A percentile compares a stretch with the other conserved stretches of the same genome.
These are phyloP conservation scores for Aethina tumida DNA, from an alignment of 1,140 invertebrate species.

Conservation along the genomic window DNA sequence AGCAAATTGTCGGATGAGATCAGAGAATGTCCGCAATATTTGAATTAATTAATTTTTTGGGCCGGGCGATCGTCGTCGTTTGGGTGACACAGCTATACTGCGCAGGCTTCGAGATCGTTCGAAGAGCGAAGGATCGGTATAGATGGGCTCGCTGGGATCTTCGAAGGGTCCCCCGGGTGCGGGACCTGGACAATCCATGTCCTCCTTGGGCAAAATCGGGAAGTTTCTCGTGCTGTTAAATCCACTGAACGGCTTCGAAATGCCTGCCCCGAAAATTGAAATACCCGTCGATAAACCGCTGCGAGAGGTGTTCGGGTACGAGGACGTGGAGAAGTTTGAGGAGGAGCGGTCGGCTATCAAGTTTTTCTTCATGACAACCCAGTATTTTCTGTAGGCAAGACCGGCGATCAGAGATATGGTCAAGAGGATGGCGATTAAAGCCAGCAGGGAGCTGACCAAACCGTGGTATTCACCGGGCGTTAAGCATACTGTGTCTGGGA, in stretches of 20 bases:
- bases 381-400: slow-evolving; percentile 60
- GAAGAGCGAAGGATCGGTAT: slow-evolving; percentile 84
- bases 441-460: slow-evolving; percentile 58
- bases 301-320: slow-evolving; percentile 28
- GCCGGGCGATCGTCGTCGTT: slow-evolving; percentile 23
- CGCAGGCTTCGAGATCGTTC: slow-evolving; percentile 63
- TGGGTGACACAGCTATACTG: slow-evolving; percentile 37
- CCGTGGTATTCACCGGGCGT: slow-evolving; percentile 66
- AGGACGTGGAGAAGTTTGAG: slow-evolving; percentile 25
- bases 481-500: slow-evolving; percentile 58
- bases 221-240: slow-evolving; percentile 37
- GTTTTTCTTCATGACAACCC: slow-evolving; percentile 59
- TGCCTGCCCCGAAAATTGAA: slow-evolving; percentile 29
- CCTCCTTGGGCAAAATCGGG: slow-evolving; percentile 22
- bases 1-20: no score
- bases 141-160: slow-evolving; percentile 86
- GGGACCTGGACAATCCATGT: slow-evolving; percentile 23
- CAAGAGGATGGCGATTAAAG: slow-evolving; percentile 56
- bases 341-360: slow-evolving; percentile 43
- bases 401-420: slow-evolving; percentile 53
- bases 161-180: slow-evolving; percentile 45
- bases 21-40: no score
- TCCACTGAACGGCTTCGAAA: slow-evolving; percentile 28
- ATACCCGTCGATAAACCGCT: slow-evolving; percentile 25
- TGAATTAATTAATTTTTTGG: slow-evolving; percentile 8